Evolutionary conservation across 2,888 invertebrate genomes (phyloP), one percentile per base, ranked within the genome.

Genomic region (Sphaerophoria rueppellii): DNA sequence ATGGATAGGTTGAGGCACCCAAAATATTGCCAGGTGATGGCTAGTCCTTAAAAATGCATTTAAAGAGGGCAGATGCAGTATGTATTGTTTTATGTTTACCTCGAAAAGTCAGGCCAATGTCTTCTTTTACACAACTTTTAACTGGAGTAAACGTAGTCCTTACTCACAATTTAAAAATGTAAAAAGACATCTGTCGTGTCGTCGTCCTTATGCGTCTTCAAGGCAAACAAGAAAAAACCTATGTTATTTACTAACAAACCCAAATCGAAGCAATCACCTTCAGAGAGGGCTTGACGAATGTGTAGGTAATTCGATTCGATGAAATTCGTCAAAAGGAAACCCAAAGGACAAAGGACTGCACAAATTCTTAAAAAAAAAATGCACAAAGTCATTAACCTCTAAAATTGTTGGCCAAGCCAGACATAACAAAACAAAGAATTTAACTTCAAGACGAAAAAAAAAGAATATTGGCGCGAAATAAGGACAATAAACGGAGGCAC

Each of bases 371-470:
- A 40, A 40, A 55, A 35, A 82, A 82, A 78, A 58, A 65, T 71
- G 79, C 79, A 75, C 61, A 69, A 71, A 71, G 83, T 83, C 83
- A 80, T 67, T 80, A 83, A 83, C 83, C 83, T 80, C 79, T 14
- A 65, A 50, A 65, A 65, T 72, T 60, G 67, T 43, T 40, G 40
- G 43, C 24, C 24, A 14, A 14, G 72, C 71, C 80, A 83, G 83
- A 83, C 83, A 80, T 48, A 83, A 78, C 73, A 82, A 50, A 72
- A 71, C 70, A 72, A 73, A 50, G 61, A 11, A 37, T 16, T 6
- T 32, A 16, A 70, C 40, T 61, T n/a, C 46, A 24, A 50, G n/a
- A 52, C 40, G 4, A 12, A 24, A 43, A 12, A 7, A 34, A 43
- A 54, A 40, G 32, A 16, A 52, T 58, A 72, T 40, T 70, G 58